A percentile compares a stretch with the other conserved stretches of the same genome.
Evolutionary conservation across 2,797 vertebrate genomes (phyloP).

Genomic region (Centropyge bicolor): DNA sequence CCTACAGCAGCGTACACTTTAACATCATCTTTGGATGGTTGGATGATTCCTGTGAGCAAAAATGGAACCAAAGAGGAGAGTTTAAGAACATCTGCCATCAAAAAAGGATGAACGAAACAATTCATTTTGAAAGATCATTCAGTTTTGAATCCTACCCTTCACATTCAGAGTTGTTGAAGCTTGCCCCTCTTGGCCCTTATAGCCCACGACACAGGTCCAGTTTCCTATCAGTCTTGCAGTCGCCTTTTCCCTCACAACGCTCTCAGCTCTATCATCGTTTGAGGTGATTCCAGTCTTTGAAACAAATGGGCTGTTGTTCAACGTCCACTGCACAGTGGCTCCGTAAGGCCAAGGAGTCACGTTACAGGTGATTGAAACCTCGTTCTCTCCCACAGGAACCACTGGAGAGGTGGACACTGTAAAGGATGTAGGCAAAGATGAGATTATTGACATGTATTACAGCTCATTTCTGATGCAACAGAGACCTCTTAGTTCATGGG

Average conservation of each 20-base stretch:
- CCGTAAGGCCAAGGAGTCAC: conserved; percentile 54
- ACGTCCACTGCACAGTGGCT: conserved; percentile 56
- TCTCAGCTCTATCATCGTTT: rapidly evolving
- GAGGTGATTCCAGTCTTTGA: rapidly evolving
- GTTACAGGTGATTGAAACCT: conserved; percentile 55
- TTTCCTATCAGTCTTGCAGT: conserved; percentile 57
- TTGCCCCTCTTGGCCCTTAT: neutral
- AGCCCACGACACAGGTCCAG: conserved; percentile 78
- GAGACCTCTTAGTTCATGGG: neutral
- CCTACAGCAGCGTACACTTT: conserved; percentile 78
- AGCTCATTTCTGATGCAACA: neutral
- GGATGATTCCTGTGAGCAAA: conserved; percentile 75
- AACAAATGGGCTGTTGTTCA: conserved; percentile 53
- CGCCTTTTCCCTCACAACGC: conserved; percentile 14
- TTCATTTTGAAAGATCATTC: neutral
- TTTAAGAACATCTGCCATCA: neutral
- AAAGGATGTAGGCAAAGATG: neutral
- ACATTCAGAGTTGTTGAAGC: conserved; percentile 70
- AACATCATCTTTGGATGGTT: conserved; percentile 62
- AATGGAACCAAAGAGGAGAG: conserved; percentile 3
- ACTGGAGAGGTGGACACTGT: conserved; percentile 72
- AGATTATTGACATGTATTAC: conserved; percentile 1
- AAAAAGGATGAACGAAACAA: neutral
- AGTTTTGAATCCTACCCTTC: conserved; percentile 71
- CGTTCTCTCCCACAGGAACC: conserved; percentile 48